Conservation (phyloP, 1,140 invertebrate genomes). For the Tenebrio molitor region DNA sequence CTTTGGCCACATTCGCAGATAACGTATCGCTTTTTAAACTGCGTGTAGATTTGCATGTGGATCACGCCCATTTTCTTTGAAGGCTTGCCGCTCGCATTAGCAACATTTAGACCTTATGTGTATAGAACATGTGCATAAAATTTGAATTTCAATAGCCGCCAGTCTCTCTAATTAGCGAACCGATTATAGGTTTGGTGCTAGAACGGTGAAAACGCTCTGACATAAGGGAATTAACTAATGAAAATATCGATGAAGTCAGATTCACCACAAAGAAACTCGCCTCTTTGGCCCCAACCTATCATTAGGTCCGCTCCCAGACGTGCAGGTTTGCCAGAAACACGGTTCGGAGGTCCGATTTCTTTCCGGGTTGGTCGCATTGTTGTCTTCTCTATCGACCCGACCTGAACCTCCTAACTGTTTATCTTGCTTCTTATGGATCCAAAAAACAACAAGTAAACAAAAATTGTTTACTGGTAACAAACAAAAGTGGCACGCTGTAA, state of each 20-base stretch:
- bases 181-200: conserved; percentile 32
- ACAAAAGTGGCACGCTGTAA: conserved; percentile 27
- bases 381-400: not conserved
- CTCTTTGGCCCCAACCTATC: not conserved
- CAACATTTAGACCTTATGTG: conserved; percentile 31
- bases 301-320: too few species aligned
- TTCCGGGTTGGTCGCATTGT: conserved; percentile 7
- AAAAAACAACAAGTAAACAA: conserved; percentile 22
- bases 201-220: conserved; percentile 26
- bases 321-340: too few species aligned
- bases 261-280: conserved; percentile 14
- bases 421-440: not conserved
- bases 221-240: conserved; percentile 11
- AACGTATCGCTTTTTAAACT: conserved; percentile 27
- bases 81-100: conserved; percentile 31
- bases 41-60: conserved; percentile 17
- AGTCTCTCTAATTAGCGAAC: conserved; percentile 31
- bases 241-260: conserved; percentile 36
- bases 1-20: conserved; percentile 23
- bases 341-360: not conserved
- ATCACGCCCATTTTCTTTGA: conserved; percentile 30
- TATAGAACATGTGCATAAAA: conserved; percentile 24
- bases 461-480: not conserved
- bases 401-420: not conserved
- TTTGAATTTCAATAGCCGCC: conserved; percentile 26